Evolutionary conservation across 2,113 vertebrate species (phyloP).

Genomic region (Psilopogon haemacephalus): DNA sequence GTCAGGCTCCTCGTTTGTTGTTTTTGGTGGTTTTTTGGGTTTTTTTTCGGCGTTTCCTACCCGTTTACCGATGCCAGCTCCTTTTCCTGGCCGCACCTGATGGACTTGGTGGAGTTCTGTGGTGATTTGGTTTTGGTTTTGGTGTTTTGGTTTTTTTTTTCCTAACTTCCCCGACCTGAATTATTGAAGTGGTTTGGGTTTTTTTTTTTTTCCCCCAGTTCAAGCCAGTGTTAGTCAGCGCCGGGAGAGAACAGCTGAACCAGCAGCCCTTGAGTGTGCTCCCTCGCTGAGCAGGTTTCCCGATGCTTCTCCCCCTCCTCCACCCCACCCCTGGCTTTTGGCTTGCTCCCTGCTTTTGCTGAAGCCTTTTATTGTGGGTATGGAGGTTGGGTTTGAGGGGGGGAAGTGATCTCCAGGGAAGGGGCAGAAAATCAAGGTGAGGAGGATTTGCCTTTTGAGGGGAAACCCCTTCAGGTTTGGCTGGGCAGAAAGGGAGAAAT

Average conservation of each 20-base stretch:
- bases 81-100: rapidly evolving
- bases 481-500: background rate
- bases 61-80: background rate
- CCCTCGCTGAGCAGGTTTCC: background rate
- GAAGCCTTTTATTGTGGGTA: background rate
- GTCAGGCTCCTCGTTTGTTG: background rate
- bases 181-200: background rate
- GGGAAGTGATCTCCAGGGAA: background rate
- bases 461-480: background rate
- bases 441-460: background rate
- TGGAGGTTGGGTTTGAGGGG: background rate
- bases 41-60: background rate
- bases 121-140: background rate
- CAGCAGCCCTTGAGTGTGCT: background rate
- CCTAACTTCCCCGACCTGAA: background rate
- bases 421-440: background rate
- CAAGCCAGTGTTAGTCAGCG: background rate
- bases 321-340: rapidly evolving
- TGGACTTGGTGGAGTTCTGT: background rate
- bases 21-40: too few species aligned
- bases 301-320: rapidly evolving
- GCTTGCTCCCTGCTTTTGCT: background rate
- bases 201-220: background rate
- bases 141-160: background rate
- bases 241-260: background rate